Base-by-base conservation (phyloP, 2,797 vertebrate genomes). In the Melanotaenia boesemani region DNA sequence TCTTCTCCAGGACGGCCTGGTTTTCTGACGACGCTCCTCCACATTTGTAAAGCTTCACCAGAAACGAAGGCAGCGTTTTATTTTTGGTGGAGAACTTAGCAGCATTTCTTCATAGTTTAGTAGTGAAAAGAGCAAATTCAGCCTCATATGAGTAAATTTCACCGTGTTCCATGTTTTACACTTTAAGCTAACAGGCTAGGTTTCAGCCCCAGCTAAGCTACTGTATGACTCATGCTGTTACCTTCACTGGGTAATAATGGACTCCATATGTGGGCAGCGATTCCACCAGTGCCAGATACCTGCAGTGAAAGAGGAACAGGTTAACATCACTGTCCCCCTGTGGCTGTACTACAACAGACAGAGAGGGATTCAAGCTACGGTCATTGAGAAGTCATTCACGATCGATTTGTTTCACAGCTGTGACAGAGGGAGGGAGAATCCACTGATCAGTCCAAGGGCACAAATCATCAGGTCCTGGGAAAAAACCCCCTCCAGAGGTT, bases 241-340 rank as follows among this genome's bases (percentile, higher is more conserved):
- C 98, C 97, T 99, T 99, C 83, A 99, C 98, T 94, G 95, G 95
- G 74, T 98, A 99, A 88, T 98, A 99, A 96, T 99, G 98, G 86
- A 99, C 96, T 93, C 98, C 98, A 58, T 99, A 99, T 70, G 97
- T 97, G 22, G 97, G 97, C 81, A 98, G 93, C 67, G 96, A 96
- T 95, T 99, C 97, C 72, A 97, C 96, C 83, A 98, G 93, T 87
- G 96, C 95, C 92, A 99, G 96, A 92, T 98, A 99, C 95, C 98
- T 99, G 90, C 55, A 87, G 68, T 67, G 62, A 84, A 57, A 88
- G 66, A 57, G 63, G 52, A 83, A 76, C 62, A 80, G 62, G 83
- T 89, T 85, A 90, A 85, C 50, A 70, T 91, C 86, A 85, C 72
- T 76, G 86, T 90, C 90, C 80, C 52, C 22, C 0, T 4, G 61